phyloP scores from a whole-genome alignment of 2,113 vertebrate species.

The Telmatochromis sp. region DNA sequence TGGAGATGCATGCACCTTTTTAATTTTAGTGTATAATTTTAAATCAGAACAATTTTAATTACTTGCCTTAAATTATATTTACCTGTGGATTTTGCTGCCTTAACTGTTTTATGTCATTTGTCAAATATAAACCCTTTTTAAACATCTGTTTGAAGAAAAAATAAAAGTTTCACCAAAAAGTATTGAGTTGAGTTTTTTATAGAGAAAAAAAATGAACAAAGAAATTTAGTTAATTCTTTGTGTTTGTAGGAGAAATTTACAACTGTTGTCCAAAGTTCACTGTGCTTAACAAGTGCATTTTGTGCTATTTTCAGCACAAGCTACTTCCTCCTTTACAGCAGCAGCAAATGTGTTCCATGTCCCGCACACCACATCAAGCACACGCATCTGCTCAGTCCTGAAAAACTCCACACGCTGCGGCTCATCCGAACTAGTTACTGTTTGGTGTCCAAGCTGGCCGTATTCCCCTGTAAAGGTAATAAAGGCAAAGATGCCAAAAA shows the following conservation, averaged over 20 bases:
- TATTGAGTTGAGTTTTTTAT: neutral
- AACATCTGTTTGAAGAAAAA: neutral
- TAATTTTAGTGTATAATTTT: constrained; percentile 3
- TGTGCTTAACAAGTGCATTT: neutral
- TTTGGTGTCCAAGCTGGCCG: constrained; percentile 85
- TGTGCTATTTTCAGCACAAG: neutral
- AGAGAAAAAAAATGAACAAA: neutral
- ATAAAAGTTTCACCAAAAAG: neutral
- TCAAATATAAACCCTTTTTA: neutral
- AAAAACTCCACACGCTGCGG: constrained; percentile 76
- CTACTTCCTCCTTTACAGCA: constrained; percentile 34
- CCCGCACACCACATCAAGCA: constrained; percentile 79
- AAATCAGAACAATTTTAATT: constrained; percentile 8
- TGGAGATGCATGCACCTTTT: neutral
- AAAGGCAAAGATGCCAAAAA: neutral
- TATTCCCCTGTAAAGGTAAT: constrained; percentile 77
- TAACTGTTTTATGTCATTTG: constrained; percentile 31
- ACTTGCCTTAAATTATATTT: constrained; percentile 54
- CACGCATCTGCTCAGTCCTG: constrained; percentile 51
- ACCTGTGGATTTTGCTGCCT: constrained; percentile 22
- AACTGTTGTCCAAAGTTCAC: constrained; percentile 14
- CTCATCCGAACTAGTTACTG: constrained; percentile 69
- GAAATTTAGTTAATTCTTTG: neutral
- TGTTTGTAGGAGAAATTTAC: neutral
- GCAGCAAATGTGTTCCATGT: constrained; percentile 86